Base-by-base conservation (phyloP, 2,113 vertebrate genomes). In the Burhinus oedicnemus region DNA sequence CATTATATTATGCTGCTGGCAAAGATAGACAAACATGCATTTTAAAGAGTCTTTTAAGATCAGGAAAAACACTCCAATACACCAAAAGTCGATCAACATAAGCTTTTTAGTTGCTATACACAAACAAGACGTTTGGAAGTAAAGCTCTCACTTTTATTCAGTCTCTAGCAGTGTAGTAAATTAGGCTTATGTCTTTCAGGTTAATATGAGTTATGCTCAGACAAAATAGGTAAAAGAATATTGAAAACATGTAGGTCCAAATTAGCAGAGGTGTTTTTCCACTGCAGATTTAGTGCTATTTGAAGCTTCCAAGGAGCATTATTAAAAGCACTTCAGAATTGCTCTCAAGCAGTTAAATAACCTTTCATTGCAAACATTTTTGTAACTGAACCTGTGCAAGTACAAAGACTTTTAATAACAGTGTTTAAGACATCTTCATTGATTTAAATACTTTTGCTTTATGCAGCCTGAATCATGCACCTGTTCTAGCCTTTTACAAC, bases 11-110 rank as follows among this genome's bases (percentile, higher is more conserved):
- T 9, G 30, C 17, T 49, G 15, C 91, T 88, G 84, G 40, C 21
- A 84, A 89, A 10, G 58, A 32, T 61, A 77, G 0, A 2, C 22
- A 86, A 84, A 42, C 19, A 12, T 78, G 11, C 12, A 82, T 71
- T 90, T 94, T 95, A 57, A 93, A 30, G 22, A 45, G 36, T n/a
- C 25, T 44, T 69, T 87, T 91, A 89, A 94, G 74, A 85, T 60
- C 36, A 64, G 58, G 23, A 93, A 75, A 87, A 83, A 21, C 22
- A 42, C 29, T 75, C 47, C 85, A 84, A 0, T 32, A 13, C 26
- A 89, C 20, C 12, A 52, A 15, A 81, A 93, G 18, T 83, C 29
- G 87, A 93, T 96, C 89, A 79, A 90, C 93, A 52, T n/a, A 57
- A 77, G 30, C 49, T 83, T 90, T 93, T 94, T 80, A 86, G 75